phyloP scores from a whole-genome alignment of 2,888 invertebrate genomes.

The Chesias legatella region DNA sequence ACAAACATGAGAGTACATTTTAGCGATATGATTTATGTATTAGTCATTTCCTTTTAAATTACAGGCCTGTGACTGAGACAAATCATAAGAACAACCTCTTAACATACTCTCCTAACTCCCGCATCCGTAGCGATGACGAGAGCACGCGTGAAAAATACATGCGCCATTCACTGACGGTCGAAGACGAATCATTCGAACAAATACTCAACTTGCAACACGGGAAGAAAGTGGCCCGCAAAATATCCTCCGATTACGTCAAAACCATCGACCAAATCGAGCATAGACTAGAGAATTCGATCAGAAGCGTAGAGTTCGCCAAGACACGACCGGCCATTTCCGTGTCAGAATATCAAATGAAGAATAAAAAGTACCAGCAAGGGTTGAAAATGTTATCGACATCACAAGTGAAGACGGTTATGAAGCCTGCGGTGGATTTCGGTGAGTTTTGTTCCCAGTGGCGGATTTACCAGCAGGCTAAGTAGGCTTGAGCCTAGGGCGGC shows the following conservation, averaged over 20 bases:
- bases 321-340: slow-evolving; percentile 54
- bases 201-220: slow-evolving; percentile 54
- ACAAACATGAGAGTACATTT: no score
- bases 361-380: slow-evolving; percentile 39
- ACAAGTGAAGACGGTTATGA: slow-evolving; percentile 15
- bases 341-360: slow-evolving; percentile 51
- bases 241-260: slow-evolving; percentile 63
- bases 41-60: slow-evolving; percentile 11
- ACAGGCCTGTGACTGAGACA: slow-evolving; percentile 38
- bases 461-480: no score
- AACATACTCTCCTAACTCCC: slow-evolving; percentile 35
- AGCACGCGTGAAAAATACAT: slow-evolving; percentile 34
- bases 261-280: slow-evolving; percentile 52
- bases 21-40: no score
- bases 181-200: slow-evolving; percentile 41
- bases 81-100: slow-evolving; percentile 37
- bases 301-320: slow-evolving; percentile 55
- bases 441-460: slow-evolving; percentile 5
- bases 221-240: slow-evolving; percentile 48
- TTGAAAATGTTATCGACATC: slow-evolving; percentile 15
- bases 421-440: slow-evolving; percentile 16
- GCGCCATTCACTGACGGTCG: slow-evolving; percentile 32
- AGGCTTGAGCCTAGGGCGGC: no score
- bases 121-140: slow-evolving; percentile 33
- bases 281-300: slow-evolving; percentile 41